phyloP scores from a whole-genome alignment of 2,888 invertebrate genomes.

The Pristionchus exspectatus region DNA sequence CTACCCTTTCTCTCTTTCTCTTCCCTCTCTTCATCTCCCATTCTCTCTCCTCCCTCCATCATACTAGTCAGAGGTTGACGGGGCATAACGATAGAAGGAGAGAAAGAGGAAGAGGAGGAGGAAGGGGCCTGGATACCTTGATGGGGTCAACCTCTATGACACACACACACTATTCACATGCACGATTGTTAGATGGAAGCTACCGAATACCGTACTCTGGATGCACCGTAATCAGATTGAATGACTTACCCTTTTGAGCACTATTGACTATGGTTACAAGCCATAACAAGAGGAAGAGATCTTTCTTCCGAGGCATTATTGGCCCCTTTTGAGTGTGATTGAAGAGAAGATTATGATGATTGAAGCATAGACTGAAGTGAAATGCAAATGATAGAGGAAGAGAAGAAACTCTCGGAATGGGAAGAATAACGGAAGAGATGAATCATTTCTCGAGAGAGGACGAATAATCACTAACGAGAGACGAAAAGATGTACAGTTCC shows the following conservation, averaged over 20 bases:
- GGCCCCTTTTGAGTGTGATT: not conserved
- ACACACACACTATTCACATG: slow-evolving; percentile 37
- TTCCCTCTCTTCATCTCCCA: slow-evolving; percentile 43
- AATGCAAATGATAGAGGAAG: not conserved
- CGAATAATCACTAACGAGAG: slow-evolving; percentile 54
- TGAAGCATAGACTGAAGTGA: slow-evolving; percentile 28
- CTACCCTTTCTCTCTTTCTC: slow-evolving; percentile 19
- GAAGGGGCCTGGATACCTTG: slow-evolving; percentile 11
- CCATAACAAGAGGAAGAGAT: slow-evolving; percentile 27
- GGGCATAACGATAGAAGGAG: slow-evolving; percentile 40
- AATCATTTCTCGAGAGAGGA: slow-evolving; percentile 15
- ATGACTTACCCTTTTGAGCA: slow-evolving; percentile 17
- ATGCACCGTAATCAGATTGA: not conserved
- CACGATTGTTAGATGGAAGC: slow-evolving; percentile 13
- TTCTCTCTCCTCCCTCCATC: not conserved
- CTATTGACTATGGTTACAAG: slow-evolving; percentile 21
- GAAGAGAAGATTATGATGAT: not conserved
- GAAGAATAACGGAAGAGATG: not conserved
- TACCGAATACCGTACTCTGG: slow-evolving; percentile 24
- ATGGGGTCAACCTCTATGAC: slow-evolving; percentile 35
- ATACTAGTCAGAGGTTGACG: slow-evolving; percentile 42
- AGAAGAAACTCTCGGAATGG: not conserved
- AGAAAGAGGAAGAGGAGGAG: not conserved
- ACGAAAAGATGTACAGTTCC: slow-evolving; percentile 18
- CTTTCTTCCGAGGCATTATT: slow-evolving; percentile 40